These are phyloP conservation scores for Dipodomys merriami DNA, from an alignment of 2,113 vertebrate species.

Conservation along the genomic window DNA sequence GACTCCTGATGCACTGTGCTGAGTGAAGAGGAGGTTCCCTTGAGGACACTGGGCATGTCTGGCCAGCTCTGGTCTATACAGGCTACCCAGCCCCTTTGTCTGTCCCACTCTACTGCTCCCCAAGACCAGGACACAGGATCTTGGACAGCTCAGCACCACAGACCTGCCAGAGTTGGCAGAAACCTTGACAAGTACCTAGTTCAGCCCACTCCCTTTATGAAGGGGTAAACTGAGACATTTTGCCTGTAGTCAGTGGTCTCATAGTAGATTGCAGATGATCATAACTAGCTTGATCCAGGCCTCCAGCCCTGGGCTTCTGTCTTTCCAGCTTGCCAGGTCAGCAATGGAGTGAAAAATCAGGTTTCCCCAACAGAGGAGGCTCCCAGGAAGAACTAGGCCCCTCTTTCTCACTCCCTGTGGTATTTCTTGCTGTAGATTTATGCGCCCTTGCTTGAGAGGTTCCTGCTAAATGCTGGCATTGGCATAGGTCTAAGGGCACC, in stretches of 20 bases:
- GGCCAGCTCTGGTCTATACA: not conserved
- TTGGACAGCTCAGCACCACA: not conserved
- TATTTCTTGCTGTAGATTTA: not conserved
- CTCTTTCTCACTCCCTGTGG: not conserved
- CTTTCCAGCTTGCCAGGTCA: not conserved
- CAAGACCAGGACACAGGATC: not conserved
- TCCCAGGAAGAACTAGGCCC: not conserved
- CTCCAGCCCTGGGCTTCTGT: not conserved
- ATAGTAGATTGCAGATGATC: not conserved
- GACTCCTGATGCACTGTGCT: not conserved
- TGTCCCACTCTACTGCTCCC: not conserved
- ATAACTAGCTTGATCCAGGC: not conserved
- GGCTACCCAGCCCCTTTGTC: not conserved
- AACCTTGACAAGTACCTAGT: not conserved
- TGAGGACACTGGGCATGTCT: not conserved
- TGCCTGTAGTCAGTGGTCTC: not conserved
- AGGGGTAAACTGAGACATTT: not conserved
- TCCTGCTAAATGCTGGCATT: not conserved
- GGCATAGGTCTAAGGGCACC: accelerated
- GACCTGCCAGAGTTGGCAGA: not conserved
- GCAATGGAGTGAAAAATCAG: not conserved
- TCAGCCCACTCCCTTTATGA: not conserved
- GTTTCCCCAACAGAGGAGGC: not conserved
- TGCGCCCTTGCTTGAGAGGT: not conserved
- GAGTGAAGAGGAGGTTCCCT: not conserved